Conservation (phyloP, 2,113 vertebrate species). For the Chamaetylas fuelleborni region DNA sequence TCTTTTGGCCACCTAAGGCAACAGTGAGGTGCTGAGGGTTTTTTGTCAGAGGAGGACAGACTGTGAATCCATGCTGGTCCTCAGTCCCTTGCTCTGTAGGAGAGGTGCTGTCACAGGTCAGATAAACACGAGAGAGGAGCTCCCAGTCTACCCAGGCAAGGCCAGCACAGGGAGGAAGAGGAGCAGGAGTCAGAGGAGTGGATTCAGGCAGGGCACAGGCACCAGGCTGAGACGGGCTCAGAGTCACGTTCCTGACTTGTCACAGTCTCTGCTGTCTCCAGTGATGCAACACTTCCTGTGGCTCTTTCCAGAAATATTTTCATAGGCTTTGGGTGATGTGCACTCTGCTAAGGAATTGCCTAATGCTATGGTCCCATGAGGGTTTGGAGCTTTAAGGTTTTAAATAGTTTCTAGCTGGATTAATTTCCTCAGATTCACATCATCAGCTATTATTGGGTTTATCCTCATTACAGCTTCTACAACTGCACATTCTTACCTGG, state of each 20-base stretch:
- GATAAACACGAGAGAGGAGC: background rate
- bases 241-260: background rate
- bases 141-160: background rate
- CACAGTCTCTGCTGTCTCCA: background rate
- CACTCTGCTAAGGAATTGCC: background rate
- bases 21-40: background rate
- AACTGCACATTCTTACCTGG: background rate
- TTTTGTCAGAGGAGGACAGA: background rate
- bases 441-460: background rate
- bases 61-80: fast-evolving
- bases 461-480: background rate
- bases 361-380: background rate
- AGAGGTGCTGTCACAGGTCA: background rate
- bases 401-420: background rate
- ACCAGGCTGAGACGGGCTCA: fast-evolving
- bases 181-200: background rate
- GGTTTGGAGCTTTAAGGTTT: background rate
- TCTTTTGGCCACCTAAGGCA: background rate
- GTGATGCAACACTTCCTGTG: background rate
- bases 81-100: fast-evolving
- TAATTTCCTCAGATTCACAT: background rate
- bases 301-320: background rate
- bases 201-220: background rate
- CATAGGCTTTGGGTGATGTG: background rate
- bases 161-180: background rate